A percentile compares a stretch with the other conserved stretches of the same genome.
Evolutionary conservation across 1,140 invertebrate genomes (phyloP).

Genomic region (fruit fly (Drosophila melanogaster)): DNA sequence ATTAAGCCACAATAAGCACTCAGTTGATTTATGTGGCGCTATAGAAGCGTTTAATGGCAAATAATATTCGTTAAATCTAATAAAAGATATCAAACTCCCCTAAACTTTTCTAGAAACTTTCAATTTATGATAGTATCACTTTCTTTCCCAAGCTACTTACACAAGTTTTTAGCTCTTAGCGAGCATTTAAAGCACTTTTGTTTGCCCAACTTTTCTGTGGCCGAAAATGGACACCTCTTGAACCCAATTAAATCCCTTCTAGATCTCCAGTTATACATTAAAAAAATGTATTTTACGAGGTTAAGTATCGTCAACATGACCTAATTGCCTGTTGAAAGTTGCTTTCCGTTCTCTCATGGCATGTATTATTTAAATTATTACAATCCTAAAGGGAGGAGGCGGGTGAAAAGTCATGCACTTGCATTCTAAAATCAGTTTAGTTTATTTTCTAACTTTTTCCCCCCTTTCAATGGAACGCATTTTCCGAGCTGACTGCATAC

Average conservation of each 20-base stretch:
- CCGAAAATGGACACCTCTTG: slow-evolving; percentile 19
- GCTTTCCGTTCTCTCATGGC: slow-evolving; percentile 17
- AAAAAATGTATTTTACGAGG: slow-evolving; percentile 55
- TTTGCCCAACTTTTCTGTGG: slow-evolving; percentile 5
- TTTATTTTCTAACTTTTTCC: slow-evolving; percentile 25
- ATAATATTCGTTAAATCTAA: background rate
- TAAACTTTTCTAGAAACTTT: background rate
- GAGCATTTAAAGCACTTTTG: slow-evolving; percentile 25
- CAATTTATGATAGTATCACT: background rate
- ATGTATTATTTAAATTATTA: slow-evolving; percentile 41
- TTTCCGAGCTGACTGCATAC: slow-evolving; percentile 52
- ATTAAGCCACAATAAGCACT: background rate
- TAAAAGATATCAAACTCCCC: background rate
- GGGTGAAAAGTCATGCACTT: slow-evolving; percentile 5
- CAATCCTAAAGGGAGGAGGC: background rate
- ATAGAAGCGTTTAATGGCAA: background rate
- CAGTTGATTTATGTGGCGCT: background rate
- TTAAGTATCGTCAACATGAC: slow-evolving; percentile 22
- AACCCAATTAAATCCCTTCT: slow-evolving; percentile 18
- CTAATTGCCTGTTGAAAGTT: slow-evolving; percentile 32
- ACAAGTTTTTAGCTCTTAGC: background rate
- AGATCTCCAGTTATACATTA: slow-evolving; percentile 19
- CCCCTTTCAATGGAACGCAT: slow-evolving; percentile 16
- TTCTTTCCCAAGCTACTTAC: background rate
- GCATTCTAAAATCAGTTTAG: slow-evolving; percentile 33